Conservation (phyloP, 37 sponge, comb jelly and placozoan genomes). For the Diacarnus erythraeanus region DNA sequence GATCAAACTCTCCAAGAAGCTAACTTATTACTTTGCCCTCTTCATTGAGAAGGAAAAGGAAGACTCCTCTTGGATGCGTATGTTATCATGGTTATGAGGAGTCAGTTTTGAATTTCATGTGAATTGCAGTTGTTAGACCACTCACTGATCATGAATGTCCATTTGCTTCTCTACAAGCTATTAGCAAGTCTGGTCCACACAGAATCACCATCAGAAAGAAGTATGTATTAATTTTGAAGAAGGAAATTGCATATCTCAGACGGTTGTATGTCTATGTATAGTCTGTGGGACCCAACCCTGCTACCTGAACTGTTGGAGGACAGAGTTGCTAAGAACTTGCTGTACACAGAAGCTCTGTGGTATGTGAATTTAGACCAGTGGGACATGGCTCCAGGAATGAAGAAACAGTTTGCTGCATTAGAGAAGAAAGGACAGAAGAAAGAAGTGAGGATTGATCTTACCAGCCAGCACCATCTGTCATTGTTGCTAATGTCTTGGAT, state of each 20-base stretch:
- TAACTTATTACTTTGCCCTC: conserved; percentile 56
- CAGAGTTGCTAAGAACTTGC: conserved; percentile 31
- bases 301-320: conserved; percentile 19
- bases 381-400: neutral
- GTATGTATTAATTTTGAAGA: conserved; percentile 8
- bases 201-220: conserved; percentile 35
- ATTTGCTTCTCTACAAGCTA: conserved; percentile 20
- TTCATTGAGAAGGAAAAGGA: conserved; percentile 36
- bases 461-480: neutral
- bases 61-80: no score
- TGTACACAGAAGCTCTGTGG: conserved; percentile 43
- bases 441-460: conserved; percentile 31
- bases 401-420: conserved; percentile 11
- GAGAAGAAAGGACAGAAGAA: conserved; percentile 49
- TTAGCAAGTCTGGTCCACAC: neutral
- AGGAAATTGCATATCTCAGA: neutral
- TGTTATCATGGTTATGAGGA: neutral
- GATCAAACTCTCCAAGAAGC: conserved; percentile 10
- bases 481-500: neutral
- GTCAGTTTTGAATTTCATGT: neutral
- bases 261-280: neutral
- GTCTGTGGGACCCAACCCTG: conserved; percentile 40
- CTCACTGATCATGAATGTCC: conserved; percentile 48
- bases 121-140: conserved; percentile 26
- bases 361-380: conserved; percentile 1